Base-by-base conservation (phyloP, 2,113 vertebrate species). In the Oreotrochilus melanogaster region DNA sequence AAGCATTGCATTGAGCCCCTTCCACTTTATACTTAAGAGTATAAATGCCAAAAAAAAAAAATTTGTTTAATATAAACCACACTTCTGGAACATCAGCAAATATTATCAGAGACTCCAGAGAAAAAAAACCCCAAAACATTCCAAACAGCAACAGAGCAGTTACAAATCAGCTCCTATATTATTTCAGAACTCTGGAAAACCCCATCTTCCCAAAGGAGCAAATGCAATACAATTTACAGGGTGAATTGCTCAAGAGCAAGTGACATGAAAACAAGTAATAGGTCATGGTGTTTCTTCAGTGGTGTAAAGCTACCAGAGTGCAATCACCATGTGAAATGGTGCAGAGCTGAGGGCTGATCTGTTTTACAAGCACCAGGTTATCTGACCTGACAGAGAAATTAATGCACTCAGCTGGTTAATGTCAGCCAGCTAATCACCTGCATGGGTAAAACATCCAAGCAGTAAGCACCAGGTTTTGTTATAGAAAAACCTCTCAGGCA, bases 201-300 rank as follows among this genome's bases (percentile, higher is more conserved):
- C 70, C 70, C 58, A 14, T 4, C 48, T 15, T 91, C 53, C 47
- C 10, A 8, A 62, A 81, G 10, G 12, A 72, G 57, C 61, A 10
- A 56, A 19, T 43, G 3, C 24, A 5, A 60, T 9, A 9, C 7
- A 33, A 1, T 1, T 28, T 8, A 11, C 0, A 5, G 17, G 57
- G 70, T 35, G 61, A 66, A 33, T 5, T 81, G 85, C 94, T 57
- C 72, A 73, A 84, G 86, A 57, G 8, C 57, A 82, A 50, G 23
- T 5, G 62, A 15, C 9, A n/a, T 28, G 64, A 30, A 10, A 10
- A 4, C 1, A 3, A 31, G 0, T 5, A 53, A 51, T 9, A 78
- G 82, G 56, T 37, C 27, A 1, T 0, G 9, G 39, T 53, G 85
- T 39, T 81, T 48, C 82, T 78, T 28, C 47, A 24, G 56, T 0